These are phyloP conservation scores for Prietella phreatophila DNA, from an alignment of 2,113 vertebrate genomes.

Conservation along the genomic window DNA sequence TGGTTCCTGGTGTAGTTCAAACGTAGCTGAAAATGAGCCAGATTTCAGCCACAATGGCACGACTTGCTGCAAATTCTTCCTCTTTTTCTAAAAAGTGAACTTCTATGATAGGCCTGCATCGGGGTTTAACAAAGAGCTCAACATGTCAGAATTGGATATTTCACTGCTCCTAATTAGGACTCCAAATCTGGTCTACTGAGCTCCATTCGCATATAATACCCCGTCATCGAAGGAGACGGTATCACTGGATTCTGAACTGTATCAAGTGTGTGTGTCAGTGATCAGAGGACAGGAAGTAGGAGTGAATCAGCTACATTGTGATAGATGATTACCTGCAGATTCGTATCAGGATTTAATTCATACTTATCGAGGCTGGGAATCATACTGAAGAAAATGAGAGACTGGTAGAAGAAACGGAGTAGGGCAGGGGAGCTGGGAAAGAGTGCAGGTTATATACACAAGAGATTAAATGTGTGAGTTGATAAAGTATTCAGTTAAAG, in stretches of 20 bases:
- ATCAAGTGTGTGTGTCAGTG: neutral
- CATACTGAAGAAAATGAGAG: slow-evolving; percentile 12
- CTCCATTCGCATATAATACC: neutral
- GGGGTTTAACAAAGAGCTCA: neutral
- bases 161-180: slow-evolving; percentile 57
- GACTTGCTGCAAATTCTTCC: neutral
- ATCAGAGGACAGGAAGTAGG: slow-evolving; percentile 22
- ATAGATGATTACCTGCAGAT: slow-evolving; percentile 43
- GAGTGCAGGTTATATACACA: neutral
- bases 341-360: slow-evolving; percentile 47
- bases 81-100: neutral
- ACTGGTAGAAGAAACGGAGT: neutral
- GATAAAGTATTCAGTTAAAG: neutral
- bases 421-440: no score
- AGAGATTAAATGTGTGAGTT: neutral
- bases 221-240: neutral
- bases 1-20: neutral
- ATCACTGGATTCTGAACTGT: neutral
- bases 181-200: neutral
- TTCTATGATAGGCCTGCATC: neutral
- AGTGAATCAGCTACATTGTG: slow-evolving; percentile 44
- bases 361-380: slow-evolving; percentile 33
- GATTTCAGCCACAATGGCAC: neutral
- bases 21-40: no score
- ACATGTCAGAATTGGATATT: slow-evolving; percentile 13